These are phyloP conservation scores for Sebastes dallii DNA, from an alignment of 2,797 vertebrate genomes.

Conservation along the genomic window DNA sequence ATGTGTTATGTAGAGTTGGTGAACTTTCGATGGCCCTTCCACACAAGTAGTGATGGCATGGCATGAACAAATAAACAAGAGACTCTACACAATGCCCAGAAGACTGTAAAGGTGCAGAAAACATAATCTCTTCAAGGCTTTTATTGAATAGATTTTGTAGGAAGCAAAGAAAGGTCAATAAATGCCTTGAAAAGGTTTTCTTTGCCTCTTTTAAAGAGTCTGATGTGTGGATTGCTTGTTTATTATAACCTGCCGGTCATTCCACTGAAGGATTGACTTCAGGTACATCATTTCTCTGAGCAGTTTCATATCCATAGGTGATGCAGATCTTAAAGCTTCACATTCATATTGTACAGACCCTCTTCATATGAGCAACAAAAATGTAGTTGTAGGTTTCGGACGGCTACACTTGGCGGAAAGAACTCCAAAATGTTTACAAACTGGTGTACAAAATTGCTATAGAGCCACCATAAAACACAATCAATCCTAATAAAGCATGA, in stretches of 20 bases:
- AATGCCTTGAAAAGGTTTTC: background rate
- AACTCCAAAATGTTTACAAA: background rate
- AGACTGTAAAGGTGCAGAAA: background rate
- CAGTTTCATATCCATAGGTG: background rate
- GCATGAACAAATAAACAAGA: background rate
- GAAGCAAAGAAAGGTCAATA: background rate
- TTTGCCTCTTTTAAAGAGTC: background rate
- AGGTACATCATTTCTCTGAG: background rate
- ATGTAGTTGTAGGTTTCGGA: background rate
- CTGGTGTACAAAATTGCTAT: background rate
- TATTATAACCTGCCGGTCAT: background rate
- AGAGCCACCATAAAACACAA: background rate
- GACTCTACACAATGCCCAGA: background rate
- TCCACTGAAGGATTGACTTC: background rate
- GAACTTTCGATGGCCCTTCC: background rate
- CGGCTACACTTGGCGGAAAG: background rate
- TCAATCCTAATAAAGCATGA: background rate
- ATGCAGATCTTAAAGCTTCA: background rate
- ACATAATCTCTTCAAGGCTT: background rate
- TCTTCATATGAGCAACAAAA: background rate
- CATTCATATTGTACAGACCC: background rate
- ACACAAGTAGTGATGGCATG: background rate
- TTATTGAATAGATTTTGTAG: background rate
- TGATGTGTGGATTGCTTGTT: background rate
- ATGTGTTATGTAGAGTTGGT: background rate